Evolutionary conservation across 2,113 vertebrate species (phyloP).

Genomic region (Glaucidium brasilianum): DNA sequence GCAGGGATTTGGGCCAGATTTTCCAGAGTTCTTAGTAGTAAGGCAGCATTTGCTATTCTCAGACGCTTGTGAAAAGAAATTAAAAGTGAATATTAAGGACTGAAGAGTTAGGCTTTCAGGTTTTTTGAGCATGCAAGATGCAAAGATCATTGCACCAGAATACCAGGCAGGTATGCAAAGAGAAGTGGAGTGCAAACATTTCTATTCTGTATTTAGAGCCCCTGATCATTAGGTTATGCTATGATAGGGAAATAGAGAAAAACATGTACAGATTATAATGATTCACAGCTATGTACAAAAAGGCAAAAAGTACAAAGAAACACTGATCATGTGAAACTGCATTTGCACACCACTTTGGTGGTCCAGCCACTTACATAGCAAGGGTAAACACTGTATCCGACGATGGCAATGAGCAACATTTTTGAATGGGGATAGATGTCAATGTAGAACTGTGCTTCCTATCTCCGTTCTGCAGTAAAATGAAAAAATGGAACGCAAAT

Average conservation of each 20-base stretch:
- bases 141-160: neutral
- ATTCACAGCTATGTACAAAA: neutral
- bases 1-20: neutral
- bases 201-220: neutral
- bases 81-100: neutral
- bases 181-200: neutral
- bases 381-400: neutral
- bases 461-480: neutral
- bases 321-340: neutral
- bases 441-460: neutral
- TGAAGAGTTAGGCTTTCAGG: neutral
- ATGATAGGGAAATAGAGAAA: neutral
- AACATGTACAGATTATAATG: neutral
- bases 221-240: neutral
- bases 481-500: neutral
- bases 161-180: neutral
- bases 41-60: neutral
- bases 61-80: neutral
- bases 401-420: neutral
- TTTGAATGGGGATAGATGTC: neutral
- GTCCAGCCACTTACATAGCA: neutral
- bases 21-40: neutral
- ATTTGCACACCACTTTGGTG: neutral
- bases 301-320: neutral
- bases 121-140: neutral